Conservation (phyloP, 2,888 invertebrate species). For the Pyralis farinalis region DNA sequence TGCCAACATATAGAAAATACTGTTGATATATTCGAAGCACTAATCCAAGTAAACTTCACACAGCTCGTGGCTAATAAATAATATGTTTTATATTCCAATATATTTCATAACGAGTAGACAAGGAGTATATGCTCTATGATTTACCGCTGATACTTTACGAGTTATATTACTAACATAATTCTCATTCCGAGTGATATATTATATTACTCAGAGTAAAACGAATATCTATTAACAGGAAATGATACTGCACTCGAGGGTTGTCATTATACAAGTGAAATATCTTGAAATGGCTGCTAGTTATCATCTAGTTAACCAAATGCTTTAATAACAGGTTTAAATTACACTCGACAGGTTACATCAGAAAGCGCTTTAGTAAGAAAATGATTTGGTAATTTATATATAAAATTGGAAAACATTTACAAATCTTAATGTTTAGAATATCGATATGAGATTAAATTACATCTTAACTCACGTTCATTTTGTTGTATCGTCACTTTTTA, state of each 20-base stretch:
- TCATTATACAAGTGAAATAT: constrained; percentile 41
- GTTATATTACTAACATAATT: constrained; percentile 28
- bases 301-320: constrained; percentile 44
- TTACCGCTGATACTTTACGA: constrained; percentile 6
- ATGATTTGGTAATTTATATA: constrained; percentile 37
- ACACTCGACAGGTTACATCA: constrained; percentile 34
- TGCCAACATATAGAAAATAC: no score
- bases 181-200: no score
- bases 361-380: constrained; percentile 29
- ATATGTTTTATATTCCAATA: constrained; percentile 3
- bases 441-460: constrained; percentile 38
- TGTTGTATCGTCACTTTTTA: constrained; percentile 38
- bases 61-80: no score
- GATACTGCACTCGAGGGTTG: constrained; percentile 32
- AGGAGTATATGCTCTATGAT: constrained; percentile 8
- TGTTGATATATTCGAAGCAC: no score
- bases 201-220: constrained; percentile 24
- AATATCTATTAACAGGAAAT: constrained; percentile 32
- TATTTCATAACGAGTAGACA: constrained; percentile 8
- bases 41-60: no score
- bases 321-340: constrained; percentile 40
- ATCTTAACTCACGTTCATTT: constrained; percentile 40
- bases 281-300: constrained; percentile 37
- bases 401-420: constrained; percentile 38
- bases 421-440: constrained; percentile 40